Evolutionary conservation across 2,113 vertebrate species (phyloP).

Genomic region (Microtus montanus): DNA sequence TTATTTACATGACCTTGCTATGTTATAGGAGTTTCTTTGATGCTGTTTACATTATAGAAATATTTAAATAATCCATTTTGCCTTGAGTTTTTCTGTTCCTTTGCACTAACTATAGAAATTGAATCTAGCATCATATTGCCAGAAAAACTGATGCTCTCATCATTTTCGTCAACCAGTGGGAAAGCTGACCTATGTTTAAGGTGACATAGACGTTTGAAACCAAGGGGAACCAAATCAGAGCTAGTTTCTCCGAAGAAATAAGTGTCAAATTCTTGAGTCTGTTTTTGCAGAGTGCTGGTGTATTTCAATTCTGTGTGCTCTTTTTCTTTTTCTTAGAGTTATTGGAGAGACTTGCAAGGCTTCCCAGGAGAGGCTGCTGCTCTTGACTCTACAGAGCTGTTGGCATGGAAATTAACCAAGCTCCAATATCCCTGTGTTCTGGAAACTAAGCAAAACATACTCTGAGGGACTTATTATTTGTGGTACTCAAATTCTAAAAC

Average conservation of each 20-base stretch:
- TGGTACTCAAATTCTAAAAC: constrained; percentile 39
- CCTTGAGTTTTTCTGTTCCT: neutral
- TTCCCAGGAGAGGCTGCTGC: constrained; percentile 1
- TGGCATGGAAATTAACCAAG: constrained; percentile 52
- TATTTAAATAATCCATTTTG: neutral
- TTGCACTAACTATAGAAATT: constrained; percentile 1
- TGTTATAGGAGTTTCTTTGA: neutral
- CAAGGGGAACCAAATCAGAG: constrained; percentile 21
- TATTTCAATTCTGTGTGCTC: neutral
- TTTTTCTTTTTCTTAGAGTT: neutral
- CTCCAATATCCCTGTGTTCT: constrained; percentile 35
- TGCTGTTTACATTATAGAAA: neutral
- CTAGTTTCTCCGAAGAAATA: neutral
- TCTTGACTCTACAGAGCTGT: constrained; percentile 44
- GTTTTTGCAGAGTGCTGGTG: neutral
- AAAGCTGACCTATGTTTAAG: constrained; percentile 54
- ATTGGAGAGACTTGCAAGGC: neutral
- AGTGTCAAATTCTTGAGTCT: neutral
- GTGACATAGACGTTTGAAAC: constrained; percentile 18
- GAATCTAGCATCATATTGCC: neutral
- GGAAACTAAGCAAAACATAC: constrained; percentile 55
- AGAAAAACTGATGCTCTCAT: neutral
- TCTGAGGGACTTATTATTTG: constrained; percentile 60
- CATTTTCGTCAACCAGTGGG: neutral
- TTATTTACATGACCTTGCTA: neutral